Percentiles rank a stretch among this genome's conserved stretches.
Conservation (phyloP, 1,140 invertebrate species). For the Odontomachus brunneus region DNA sequence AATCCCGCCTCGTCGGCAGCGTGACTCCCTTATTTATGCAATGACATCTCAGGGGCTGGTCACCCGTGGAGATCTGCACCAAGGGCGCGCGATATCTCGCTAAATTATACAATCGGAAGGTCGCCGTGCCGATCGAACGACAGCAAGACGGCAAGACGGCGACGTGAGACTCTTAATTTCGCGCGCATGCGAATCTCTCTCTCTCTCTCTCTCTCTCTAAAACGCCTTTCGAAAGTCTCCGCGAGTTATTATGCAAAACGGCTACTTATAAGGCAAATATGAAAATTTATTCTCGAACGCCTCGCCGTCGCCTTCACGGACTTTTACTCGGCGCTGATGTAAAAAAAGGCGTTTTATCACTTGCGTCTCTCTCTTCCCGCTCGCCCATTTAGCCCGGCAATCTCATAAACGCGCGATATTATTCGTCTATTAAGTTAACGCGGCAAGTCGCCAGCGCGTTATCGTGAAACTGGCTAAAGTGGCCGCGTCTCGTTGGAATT, state of each 20-base stretch:
- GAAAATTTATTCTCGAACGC: constrained; percentile 45
- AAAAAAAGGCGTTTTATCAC: constrained; percentile 37
- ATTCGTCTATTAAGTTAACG: too few relatives aligned
- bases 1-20: neutral
- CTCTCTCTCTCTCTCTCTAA: neutral
- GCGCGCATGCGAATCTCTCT: neutral
- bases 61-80: neutral
- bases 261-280: constrained; percentile 49
- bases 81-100: constrained; percentile 16
- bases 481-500: too few relatives aligned
- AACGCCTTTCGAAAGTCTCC: constrained; percentile 30
- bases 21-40: constrained; percentile 27
- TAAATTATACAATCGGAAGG: constrained; percentile 30
- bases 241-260: constrained; percentile 31
- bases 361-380: neutral
- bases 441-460: too few relatives aligned
- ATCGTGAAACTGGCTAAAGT: too few relatives aligned
- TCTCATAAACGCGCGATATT: too few relatives aligned
- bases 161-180: constrained; percentile 22
- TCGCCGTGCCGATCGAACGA: neutral
- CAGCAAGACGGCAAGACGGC: neutral
- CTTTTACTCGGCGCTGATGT: constrained; percentile 24
- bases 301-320: neutral
- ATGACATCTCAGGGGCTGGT: neutral
- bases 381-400: neutral